Conservation (phyloP, 2,113 vertebrate genomes). For the Platysteira castanea region DNA sequence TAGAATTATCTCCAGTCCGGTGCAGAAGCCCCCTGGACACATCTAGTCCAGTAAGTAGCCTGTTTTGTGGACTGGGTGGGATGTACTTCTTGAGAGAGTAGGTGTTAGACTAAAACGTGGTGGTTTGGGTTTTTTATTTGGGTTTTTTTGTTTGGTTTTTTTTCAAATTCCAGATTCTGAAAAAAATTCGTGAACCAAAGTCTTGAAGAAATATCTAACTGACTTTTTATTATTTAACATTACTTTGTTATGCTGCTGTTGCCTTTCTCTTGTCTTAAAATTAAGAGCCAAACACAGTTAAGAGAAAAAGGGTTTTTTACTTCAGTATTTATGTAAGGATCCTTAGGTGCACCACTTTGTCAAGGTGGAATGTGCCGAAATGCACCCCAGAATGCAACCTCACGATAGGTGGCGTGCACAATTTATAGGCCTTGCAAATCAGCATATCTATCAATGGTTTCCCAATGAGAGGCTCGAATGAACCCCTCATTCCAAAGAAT, state of each 20-base stretch:
- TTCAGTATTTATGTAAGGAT: too few species aligned
- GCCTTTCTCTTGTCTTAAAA: too few species aligned
- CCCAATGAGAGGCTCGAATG: too few species aligned
- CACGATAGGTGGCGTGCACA: too few species aligned
- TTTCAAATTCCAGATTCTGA: neutral
- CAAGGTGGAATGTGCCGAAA: too few species aligned
- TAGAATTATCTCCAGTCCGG: conserved; percentile 80
- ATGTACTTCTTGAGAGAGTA: neutral
- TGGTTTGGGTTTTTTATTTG: neutral
- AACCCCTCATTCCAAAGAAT: too few species aligned
- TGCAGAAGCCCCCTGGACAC: conserved; percentile 75
- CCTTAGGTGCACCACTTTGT: too few species aligned
- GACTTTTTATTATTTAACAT: neutral
- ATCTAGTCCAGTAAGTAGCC: conserved; percentile 80
- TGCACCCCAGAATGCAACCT: too few species aligned
- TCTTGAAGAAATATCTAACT: neutral
- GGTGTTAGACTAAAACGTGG: neutral
- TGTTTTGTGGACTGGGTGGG: neutral
- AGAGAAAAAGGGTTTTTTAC: too few species aligned
- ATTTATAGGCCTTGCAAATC: too few species aligned
- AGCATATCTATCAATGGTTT: too few species aligned
- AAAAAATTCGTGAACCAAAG: neutral
- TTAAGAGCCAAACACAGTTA: too few species aligned
- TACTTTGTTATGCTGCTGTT: neutral
- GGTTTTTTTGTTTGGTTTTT: neutral